These are phyloP conservation scores for Anthonomus grandis DNA, from an alignment of 1,140 invertebrate genomes.

Conservation along the genomic window DNA sequence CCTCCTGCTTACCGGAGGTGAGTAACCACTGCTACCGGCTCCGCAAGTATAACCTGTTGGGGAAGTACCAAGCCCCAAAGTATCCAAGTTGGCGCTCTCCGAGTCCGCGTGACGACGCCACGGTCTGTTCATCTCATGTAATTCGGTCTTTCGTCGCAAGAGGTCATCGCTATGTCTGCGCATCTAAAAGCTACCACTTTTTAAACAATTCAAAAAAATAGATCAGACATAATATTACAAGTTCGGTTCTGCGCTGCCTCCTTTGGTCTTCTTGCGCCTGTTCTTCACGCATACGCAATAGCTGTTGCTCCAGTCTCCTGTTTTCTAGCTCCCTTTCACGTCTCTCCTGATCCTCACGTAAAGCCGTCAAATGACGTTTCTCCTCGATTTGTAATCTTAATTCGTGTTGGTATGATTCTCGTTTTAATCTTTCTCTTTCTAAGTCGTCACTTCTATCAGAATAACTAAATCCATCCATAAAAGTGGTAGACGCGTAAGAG, in stretches of 20 bases:
- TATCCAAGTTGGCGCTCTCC: conserved; percentile 35
- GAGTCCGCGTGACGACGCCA: conserved; percentile 45
- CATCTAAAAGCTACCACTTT: conserved; percentile 46
- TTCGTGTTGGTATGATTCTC: conserved; percentile 44
- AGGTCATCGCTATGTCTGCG: conserved; percentile 52
- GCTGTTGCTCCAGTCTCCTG: conserved; percentile 54
- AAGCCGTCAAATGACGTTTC: conserved; percentile 39
- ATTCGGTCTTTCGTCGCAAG: conserved; percentile 47
- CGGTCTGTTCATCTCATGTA: conserved; percentile 51
- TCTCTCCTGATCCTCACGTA: conserved; percentile 45
- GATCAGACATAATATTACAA: too few relatives aligned
- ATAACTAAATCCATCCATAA: conserved; percentile 45
- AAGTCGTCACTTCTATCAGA: conserved; percentile 40
- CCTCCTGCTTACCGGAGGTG: conserved; percentile 36
- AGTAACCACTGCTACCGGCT: conserved; percentile 32
- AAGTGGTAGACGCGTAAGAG: conserved; percentile 37
- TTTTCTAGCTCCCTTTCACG: conserved; percentile 53
- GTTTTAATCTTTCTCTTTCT: conserved; percentile 45
- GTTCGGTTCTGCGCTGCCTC: background rate
- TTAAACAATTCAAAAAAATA: conserved; percentile 1
- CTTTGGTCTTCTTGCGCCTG: conserved; percentile 49
- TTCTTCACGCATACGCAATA: conserved; percentile 52
- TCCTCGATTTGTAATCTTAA: conserved; percentile 46
- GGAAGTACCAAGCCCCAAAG: conserved; percentile 24
- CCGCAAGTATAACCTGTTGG: conserved; percentile 32